Percentiles rank a stretch among this genome's conserved stretches.
These are phyloP conservation scores for Buphagus erythrorhynchus DNA, from an alignment of 2,797 vertebrate genomes.

Conservation along the genomic window DNA sequence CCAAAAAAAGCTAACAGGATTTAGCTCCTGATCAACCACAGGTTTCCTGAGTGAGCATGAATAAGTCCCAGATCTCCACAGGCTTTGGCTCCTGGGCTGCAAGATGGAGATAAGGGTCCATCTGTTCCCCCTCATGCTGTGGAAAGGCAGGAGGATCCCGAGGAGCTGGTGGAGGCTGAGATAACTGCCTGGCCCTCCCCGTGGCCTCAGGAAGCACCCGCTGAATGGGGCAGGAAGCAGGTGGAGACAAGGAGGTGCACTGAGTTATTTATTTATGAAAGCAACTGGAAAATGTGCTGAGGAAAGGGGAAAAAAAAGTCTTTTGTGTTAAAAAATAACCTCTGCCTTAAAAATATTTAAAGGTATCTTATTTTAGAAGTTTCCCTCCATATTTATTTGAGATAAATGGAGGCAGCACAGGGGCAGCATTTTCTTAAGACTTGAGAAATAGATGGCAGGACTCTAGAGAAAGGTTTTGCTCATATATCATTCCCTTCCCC, in stretches of 20 bases:
- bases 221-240: not conserved
- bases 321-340: conserved; percentile 26
- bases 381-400: conserved; percentile 12
- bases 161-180: not conserved
- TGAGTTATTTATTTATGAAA: conserved; percentile 4
- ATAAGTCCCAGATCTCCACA: not conserved
- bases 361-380: not conserved
- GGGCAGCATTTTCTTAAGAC: conserved; percentile 43
- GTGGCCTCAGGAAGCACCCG: not conserved
- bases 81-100: not conserved
- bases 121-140: not conserved
- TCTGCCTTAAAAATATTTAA: not conserved
- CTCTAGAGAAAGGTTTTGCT: not conserved
- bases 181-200: not conserved
- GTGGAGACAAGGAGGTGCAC: not conserved
- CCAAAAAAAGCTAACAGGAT: not conserved
- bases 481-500: conserved; percentile 43
- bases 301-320: not conserved
- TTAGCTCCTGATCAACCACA: not conserved
- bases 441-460: conserved; percentile 56
- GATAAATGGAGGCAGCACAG: conserved; percentile 34
- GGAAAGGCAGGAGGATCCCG: accelerated
- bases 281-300: conserved; percentile 20
- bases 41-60: not conserved
- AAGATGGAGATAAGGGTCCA: not conserved